Evolutionary conservation across 2,888 invertebrate species (phyloP).

Genomic region (Archips xylosteana): DNA sequence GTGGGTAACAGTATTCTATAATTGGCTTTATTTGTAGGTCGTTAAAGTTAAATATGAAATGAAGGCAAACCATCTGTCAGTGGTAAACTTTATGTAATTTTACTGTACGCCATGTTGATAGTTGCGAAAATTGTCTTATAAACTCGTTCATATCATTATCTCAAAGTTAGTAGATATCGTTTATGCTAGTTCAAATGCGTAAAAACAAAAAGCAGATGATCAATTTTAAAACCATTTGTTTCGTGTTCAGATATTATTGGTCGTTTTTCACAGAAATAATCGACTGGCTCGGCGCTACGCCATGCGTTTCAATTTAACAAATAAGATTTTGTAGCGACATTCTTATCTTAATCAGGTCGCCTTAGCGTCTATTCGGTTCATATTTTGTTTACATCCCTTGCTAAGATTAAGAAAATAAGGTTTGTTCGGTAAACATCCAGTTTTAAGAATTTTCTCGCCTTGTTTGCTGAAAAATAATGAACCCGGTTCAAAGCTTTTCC

Average conservation of each 20-base stretch:
- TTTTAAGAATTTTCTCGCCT: slow-evolving; percentile 16
- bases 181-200: too few species aligned
- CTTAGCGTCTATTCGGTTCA: not conserved
- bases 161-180: too few species aligned
- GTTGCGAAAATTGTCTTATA: too few species aligned
- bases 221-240: too few species aligned
- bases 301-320: not conserved
- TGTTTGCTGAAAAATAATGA: slow-evolving; percentile 18
- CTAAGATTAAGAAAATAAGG: slow-evolving; percentile 20
- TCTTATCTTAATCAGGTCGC: slow-evolving; percentile 18
- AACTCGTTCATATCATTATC: too few species aligned
- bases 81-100: too few species aligned
- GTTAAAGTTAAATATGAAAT: too few species aligned
- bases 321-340: not conserved
- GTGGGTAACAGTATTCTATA: too few species aligned
- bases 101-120: too few species aligned
- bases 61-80: too few species aligned
- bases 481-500: slow-evolving; percentile 15
- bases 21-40: too few species aligned
- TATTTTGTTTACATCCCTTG: slow-evolving; percentile 19
- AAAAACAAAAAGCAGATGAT: too few species aligned
- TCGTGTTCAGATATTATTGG: not conserved
- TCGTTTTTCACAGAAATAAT: not conserved
- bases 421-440: slow-evolving; percentile 17
- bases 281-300: not conserved